phyloP scores from a whole-genome alignment of 2,888 invertebrate species.

The Drosophila phalerata region DNA sequence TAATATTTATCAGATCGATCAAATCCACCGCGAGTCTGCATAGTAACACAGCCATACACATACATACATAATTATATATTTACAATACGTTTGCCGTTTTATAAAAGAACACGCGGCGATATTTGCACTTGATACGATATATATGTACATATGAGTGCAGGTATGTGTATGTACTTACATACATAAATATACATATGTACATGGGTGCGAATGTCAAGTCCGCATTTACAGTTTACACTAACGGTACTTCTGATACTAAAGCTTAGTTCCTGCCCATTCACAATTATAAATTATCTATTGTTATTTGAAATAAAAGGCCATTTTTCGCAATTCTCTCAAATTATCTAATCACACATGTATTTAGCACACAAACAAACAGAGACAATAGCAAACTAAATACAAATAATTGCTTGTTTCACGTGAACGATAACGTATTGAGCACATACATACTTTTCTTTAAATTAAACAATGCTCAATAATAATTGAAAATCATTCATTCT shows the following conservation, averaged over 20 bases:
- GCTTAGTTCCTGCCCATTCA: constrained; percentile 24
- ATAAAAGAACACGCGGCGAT: constrained; percentile 3
- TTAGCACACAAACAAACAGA: constrained; percentile 2
- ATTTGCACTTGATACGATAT: constrained; percentile 5
- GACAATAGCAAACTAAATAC: constrained; percentile 1
- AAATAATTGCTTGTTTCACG: background rate
- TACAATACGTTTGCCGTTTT: constrained; percentile 2
- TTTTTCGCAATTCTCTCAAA: constrained; percentile 44
- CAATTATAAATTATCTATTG: constrained; percentile 28
- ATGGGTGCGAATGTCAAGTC: constrained; percentile 5
- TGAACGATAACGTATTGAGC: constrained; percentile 9
- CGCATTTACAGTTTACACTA: constrained; percentile 25
- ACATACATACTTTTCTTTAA: constrained; percentile 43
- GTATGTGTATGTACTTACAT: constrained; percentile 17
- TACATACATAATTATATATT: background rate
- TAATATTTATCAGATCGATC: background rate
- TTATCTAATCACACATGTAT: constrained; percentile 68
- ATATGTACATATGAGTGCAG: background rate
- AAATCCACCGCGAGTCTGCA: background rate
- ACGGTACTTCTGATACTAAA: constrained; percentile 12
- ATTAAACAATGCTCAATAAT: constrained; percentile 29
- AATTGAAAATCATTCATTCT: constrained; percentile 41
- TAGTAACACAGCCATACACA: background rate
- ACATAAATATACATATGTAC: constrained; percentile 12
- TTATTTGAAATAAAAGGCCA: constrained; percentile 25